phyloP scores from a whole-genome alignment of 2,888 invertebrate genomes.

The Ctenicera cuprea region DNA sequence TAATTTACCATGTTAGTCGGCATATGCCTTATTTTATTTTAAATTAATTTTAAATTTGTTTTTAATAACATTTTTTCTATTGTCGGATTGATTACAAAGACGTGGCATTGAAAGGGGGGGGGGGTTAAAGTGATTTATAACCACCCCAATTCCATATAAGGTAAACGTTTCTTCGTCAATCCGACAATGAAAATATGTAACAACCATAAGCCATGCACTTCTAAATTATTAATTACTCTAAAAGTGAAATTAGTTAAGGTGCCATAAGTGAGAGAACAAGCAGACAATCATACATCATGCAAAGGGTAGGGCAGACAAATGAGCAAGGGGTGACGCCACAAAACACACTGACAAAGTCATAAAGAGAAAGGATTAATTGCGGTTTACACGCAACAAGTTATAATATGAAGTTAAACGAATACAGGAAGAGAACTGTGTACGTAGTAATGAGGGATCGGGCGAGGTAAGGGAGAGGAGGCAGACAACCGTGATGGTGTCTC shows the following conservation, averaged over 20 bases:
- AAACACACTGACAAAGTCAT: constrained; percentile 28
- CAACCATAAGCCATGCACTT: not conserved
- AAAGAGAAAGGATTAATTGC: constrained; percentile 40
- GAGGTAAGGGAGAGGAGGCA: not conserved
- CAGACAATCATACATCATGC: constrained; percentile 35
- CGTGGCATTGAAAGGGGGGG: too few relatives aligned
- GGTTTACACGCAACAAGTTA: constrained; percentile 39
- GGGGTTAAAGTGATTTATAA: not conserved
- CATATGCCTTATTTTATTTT: too few relatives aligned
- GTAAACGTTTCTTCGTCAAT: too few relatives aligned
- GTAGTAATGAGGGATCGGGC: not conserved
- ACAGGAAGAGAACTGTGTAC: constrained; percentile 18
- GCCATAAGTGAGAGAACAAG: not conserved
- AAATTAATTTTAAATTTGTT: too few relatives aligned
- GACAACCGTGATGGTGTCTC: not conserved
- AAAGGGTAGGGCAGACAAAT: constrained; percentile 22
- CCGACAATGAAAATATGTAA: too few relatives aligned
- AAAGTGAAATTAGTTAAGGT: too few relatives aligned
- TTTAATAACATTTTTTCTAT: not conserved
- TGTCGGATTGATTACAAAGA: not conserved
- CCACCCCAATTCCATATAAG: too few relatives aligned
- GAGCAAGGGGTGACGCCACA: constrained; percentile 42
- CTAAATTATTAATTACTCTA: not conserved
- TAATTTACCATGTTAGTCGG: too few relatives aligned
- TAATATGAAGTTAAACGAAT: constrained; percentile 32